Evolutionary conservation across 2,888 invertebrate species (phyloP).

Genomic region (Ennomos erosarius): DNA sequence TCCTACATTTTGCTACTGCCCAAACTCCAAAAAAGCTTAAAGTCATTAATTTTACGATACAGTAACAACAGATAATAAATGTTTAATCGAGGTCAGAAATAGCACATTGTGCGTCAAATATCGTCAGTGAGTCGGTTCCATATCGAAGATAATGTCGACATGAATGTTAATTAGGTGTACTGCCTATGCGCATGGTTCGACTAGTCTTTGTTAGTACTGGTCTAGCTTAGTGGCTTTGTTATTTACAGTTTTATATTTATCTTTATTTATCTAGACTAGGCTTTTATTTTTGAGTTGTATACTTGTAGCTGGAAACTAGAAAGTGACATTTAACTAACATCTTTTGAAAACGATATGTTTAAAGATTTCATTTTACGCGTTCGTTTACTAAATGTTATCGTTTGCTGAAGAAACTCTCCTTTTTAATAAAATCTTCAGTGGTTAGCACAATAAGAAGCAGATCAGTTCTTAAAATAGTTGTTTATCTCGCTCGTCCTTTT

Average conservation of each 20-base stretch:
- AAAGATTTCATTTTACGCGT: too few species aligned
- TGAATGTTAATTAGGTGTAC: conserved; percentile 16
- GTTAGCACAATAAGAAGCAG: too few species aligned
- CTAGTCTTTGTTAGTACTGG: conserved; percentile 4
- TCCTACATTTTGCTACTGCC: background rate
- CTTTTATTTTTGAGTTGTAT: too few species aligned
- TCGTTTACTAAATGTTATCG: too few species aligned
- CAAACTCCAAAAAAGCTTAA: background rate
- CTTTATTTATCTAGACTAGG: conserved; percentile 4
- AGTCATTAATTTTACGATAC: conserved; percentile 1
- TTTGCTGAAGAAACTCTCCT: too few species aligned
- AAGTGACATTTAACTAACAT: too few species aligned
- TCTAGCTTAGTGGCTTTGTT: background rate
- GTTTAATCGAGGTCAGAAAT: conserved; percentile 8
- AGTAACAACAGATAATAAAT: background rate
- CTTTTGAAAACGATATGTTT: too few species aligned
- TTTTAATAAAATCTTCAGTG: too few species aligned
- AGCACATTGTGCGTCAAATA: conserved; percentile 10
- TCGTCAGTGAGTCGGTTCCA: background rate
- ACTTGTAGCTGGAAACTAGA: too few species aligned
- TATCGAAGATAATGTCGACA: conserved; percentile 8
- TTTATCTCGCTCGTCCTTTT: too few species aligned
- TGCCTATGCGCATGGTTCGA: conserved; percentile 5
- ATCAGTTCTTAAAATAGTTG: too few species aligned
- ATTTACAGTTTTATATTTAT: background rate